Percentiles rank a stretch among this genome's conserved stretches.
phyloP scores from a whole-genome alignment of 2,797 vertebrate genomes.

The Ambastaia sidthimunki region DNA sequence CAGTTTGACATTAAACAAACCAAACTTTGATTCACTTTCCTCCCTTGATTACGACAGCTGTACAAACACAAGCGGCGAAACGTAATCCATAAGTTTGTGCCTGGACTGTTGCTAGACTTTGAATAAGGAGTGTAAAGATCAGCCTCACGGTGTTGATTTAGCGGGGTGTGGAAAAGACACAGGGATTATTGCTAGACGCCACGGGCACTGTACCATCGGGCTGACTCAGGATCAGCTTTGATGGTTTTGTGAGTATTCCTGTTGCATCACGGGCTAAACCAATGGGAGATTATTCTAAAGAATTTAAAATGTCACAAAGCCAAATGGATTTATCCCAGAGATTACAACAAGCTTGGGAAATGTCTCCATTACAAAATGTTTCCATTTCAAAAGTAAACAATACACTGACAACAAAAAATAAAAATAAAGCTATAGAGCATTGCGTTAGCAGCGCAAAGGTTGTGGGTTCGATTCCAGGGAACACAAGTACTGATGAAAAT shows the following conservation, averaged over 20 bases:
- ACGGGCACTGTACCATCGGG: slow-evolving; percentile 8
- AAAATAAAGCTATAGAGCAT: too few species aligned
- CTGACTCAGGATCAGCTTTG: slow-evolving; percentile 36
- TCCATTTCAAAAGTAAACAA: not conserved
- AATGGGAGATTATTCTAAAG: slow-evolving; percentile 24
- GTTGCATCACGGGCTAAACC: not conserved
- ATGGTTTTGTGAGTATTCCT: slow-evolving; percentile 3
- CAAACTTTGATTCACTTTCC: slow-evolving; percentile 26
- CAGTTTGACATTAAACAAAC: not conserved
- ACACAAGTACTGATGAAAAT: too few species aligned
- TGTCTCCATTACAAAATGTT: not conserved
- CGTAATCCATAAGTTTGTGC: slow-evolving; percentile 23
- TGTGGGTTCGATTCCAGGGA: too few species aligned
- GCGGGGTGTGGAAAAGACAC: slow-evolving; percentile 42
- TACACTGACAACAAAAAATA: too few species aligned
- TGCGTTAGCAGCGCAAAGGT: too few species aligned
- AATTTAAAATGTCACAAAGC: slow-evolving; percentile 26
- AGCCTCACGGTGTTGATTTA: slow-evolving; percentile 44
- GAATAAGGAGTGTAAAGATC: slow-evolving; percentile 46
- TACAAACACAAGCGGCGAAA: slow-evolving; percentile 8
- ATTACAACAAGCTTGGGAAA: slow-evolving; percentile 6
- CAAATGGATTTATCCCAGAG: not conserved
- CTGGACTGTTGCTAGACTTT: slow-evolving; percentile 37
- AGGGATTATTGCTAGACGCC: slow-evolving; percentile 31
- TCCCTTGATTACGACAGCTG: not conserved